Evolutionary conservation across 2,113 vertebrate species (phyloP), one percentile per base, ranked within the genome.

Genomic region (Tetraodon nigroviridis): DNA sequence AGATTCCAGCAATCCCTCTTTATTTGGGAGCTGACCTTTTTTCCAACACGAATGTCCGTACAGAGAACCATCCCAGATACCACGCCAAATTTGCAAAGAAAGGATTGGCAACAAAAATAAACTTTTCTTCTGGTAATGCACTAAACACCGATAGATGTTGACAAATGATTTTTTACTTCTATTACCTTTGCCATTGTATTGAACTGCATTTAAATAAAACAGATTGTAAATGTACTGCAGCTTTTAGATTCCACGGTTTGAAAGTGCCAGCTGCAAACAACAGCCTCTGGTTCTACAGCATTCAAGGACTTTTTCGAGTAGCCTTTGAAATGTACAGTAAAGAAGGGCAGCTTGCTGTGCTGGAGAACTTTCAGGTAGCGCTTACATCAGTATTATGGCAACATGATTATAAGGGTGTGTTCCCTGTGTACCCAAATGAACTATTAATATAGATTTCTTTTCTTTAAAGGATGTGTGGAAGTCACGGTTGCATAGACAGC

Each of bases 231-330:
- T 37, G 32, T 37, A 37, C 32, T 64, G 37, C 54, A 93, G 92
- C 70, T 19, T 89, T 90, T 63, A 87, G 90, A 79, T 88, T 93
- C 52, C 84, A 90, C 47, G 91, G 89, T 2, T 49, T 93, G 71
- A 88, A 81, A 55, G 81, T 92, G 5, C 78, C 90, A 1, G 70
- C 73, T 37, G 67, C 80, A 65, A 85, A 58, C 45, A 92, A 90
- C 78, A 86, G 85, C 67, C 76, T 93, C 57, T 93, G 92, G 92
- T 93, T 93, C 76, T 93, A 93, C 79, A 91, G 88, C 22, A 65
- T 93, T 56, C 89, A 93, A 55, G 92, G 92, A 49, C 76, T 93
- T 55, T 92, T 93, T 67, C 86, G 90, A 79, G 85, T 92, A 2
- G 90, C 90, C 6, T 93, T 93, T 82, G 92, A 93, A 58, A 73